phyloP scores from a whole-genome alignment of 1,140 invertebrate genomes.

The Orius insidiosus region DNA sequence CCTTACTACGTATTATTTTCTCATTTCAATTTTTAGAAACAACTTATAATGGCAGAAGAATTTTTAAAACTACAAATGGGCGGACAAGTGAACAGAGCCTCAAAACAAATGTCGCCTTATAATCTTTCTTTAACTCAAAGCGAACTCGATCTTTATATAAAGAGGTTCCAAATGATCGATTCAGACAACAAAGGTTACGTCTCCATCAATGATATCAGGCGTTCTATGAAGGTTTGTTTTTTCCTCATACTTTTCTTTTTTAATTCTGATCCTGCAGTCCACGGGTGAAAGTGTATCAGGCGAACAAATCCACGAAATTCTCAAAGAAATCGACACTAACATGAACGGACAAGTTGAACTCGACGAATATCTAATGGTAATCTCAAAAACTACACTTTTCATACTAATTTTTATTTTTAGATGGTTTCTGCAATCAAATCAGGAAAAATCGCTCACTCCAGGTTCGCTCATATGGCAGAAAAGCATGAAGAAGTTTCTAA shows the following conservation, averaged over 20 bases:
- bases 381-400: constrained; percentile 9
- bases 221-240: constrained; percentile 73
- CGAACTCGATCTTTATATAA: constrained; percentile 86
- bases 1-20: not conserved
- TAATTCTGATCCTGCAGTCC: constrained; percentile 9
- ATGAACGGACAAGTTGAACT: constrained; percentile 98
- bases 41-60: constrained; percentile 58
- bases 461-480: constrained; percentile 82
- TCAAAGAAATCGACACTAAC: constrained; percentile 95
- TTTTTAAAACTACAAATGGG: constrained; percentile 95
- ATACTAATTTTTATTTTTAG: constrained; percentile 31
- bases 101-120: constrained; percentile 73
- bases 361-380: constrained; percentile 95
- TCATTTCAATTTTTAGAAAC: constrained; percentile 36
- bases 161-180: constrained; percentile 88
- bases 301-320: constrained; percentile 91
- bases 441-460: constrained; percentile 69
- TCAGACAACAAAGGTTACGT: constrained; percentile 94
- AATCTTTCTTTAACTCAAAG: constrained; percentile 71
- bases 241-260: constrained; percentile 22
- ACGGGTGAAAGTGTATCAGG: constrained; percentile 77
- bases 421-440: constrained; percentile 96
- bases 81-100: constrained; percentile 75
- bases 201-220: constrained; percentile 89
- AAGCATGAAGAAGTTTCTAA: constrained; percentile 69